phyloP scores from a whole-genome alignment of 2,888 invertebrate genomes.

The Aproaerema taeniolella region DNA sequence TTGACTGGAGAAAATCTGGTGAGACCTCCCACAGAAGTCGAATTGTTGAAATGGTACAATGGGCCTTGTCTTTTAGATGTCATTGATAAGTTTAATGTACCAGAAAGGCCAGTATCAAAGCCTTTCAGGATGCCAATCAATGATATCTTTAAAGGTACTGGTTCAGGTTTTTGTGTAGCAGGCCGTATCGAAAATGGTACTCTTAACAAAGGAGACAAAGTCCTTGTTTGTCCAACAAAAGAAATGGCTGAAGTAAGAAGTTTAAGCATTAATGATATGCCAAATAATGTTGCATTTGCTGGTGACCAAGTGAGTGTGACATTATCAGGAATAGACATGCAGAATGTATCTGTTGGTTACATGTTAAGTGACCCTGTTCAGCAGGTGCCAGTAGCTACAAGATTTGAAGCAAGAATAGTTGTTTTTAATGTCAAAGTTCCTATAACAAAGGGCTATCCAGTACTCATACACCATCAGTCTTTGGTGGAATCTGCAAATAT shows the following conservation, averaged over 20 bases:
- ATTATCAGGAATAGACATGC: constrained; percentile 89
- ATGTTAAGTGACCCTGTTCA: constrained; percentile 89
- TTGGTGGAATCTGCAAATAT: constrained; percentile 94
- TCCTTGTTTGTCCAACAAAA: constrained; percentile 90
- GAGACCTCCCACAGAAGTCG: constrained; percentile 80
- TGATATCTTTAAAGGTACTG: constrained; percentile 96
- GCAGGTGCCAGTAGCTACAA: constrained; percentile 88
- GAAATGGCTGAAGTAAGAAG: constrained; percentile 91
- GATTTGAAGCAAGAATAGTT: constrained; percentile 93
- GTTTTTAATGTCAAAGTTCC: constrained; percentile 96
- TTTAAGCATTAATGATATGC: constrained; percentile 83
- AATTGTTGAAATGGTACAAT: constrained; percentile 84
- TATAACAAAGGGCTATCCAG: constrained; percentile 92
- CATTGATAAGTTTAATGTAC: constrained; percentile 91
- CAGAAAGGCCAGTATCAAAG: constrained; percentile 90
- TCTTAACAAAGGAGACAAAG: constrained; percentile 90
- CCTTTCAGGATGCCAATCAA: constrained; percentile 95
- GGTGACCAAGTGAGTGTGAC: constrained; percentile 94
- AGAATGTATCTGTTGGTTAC: constrained; percentile 90
- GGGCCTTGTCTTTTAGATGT: constrained; percentile 91
- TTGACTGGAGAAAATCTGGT: constrained; percentile 96
- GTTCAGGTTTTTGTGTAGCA: constrained; percentile 92
- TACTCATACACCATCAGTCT: constrained; percentile 95
- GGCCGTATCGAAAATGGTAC: constrained; percentile 96
- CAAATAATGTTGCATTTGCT: constrained; percentile 88